Conservation (phyloP, 2,113 vertebrate species). For the Hypocryptadius cinnamomeus region DNA sequence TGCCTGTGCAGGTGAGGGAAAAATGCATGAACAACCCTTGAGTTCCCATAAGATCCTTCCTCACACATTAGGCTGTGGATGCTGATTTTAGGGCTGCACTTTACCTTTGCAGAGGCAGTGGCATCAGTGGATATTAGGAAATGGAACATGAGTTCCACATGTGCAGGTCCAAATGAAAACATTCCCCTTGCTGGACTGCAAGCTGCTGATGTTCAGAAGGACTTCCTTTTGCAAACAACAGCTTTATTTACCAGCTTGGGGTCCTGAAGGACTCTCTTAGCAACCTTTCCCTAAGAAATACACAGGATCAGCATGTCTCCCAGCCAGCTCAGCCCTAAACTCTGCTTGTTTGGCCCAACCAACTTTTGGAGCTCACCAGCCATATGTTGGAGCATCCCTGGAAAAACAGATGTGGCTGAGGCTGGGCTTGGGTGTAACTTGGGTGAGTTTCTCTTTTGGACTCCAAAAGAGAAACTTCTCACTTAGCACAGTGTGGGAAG, state of each 20-base stretch:
- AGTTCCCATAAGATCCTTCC: neutral
- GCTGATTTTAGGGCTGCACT: neutral
- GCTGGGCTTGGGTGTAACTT: neutral
- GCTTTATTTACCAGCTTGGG: neutral
- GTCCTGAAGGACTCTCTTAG: neutral
- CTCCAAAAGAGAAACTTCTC: neutral
- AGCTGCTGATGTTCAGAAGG: neutral
- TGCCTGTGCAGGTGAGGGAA: neutral
- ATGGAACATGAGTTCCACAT: neutral
- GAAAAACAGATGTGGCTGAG: neutral
- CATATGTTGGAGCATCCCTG: neutral
- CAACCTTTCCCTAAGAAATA: neutral
- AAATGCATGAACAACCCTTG: neutral
- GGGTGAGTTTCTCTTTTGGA: too few species aligned
- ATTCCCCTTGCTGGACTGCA: neutral
- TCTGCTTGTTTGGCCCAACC: neutral
- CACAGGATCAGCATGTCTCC: neutral
- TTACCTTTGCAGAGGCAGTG: neutral
- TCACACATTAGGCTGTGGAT: rapidly evolving
- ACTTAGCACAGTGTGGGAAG: neutral
- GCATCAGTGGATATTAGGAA: neutral
- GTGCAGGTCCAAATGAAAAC: neutral
- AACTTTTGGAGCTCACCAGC: neutral
- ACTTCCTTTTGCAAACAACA: neutral
- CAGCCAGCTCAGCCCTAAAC: neutral